Percentiles rank a stretch among this genome's conserved stretches.
Conservation (phyloP, 2,113 vertebrate species). For the Paramormyrops kingsleyae region DNA sequence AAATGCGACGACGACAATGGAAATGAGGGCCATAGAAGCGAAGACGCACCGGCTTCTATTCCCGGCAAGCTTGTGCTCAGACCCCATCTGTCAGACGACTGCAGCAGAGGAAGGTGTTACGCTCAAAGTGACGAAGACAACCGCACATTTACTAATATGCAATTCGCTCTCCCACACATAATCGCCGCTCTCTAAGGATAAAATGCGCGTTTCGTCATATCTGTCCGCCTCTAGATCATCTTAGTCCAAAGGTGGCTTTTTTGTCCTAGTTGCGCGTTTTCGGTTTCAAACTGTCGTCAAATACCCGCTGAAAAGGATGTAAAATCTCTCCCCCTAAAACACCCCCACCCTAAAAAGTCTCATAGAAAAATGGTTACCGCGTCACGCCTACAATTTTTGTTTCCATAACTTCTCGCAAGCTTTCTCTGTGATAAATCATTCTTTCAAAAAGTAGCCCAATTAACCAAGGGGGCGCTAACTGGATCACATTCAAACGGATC, state of each 20-base stretch:
- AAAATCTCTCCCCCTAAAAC: background rate
- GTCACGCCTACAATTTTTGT: background rate
- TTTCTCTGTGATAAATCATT: background rate
- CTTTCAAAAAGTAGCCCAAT: background rate
- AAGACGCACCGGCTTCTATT: background rate
- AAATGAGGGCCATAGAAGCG: background rate
- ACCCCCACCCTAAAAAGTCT: background rate
- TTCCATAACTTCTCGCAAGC: background rate
- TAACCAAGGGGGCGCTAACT: background rate
- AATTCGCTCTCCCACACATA: constrained; percentile 9
- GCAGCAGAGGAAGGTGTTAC: background rate
- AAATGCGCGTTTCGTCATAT: background rate
- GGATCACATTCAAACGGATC: background rate
- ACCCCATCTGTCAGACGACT: background rate
- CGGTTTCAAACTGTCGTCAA: background rate
- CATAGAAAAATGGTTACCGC: background rate
- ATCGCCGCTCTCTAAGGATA: background rate
- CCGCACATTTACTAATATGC: constrained; percentile 4
- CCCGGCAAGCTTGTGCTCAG: background rate
- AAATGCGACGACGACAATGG: background rate
- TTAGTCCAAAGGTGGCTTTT: background rate
- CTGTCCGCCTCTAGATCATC: background rate
- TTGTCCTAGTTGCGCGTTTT: background rate
- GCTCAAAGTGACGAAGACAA: background rate
- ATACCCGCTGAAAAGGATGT: background rate